Evolutionary conservation across 1,140 invertebrate genomes (phyloP).

Genomic region (Cotesia chilonis): DNA sequence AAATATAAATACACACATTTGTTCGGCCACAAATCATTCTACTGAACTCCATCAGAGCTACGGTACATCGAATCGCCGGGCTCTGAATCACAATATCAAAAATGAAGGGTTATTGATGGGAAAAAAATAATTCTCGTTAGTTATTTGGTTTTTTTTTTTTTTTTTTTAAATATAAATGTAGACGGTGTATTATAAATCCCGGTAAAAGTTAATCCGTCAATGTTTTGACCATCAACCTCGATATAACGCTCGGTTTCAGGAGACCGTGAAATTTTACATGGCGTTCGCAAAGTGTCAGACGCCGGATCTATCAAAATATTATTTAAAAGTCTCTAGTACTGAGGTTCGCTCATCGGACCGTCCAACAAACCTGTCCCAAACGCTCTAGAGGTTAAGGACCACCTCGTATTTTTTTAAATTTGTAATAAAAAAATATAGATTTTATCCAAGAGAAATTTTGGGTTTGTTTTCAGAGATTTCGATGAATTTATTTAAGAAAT

Average conservation of each 20-base stretch:
- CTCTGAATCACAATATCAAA: constrained; percentile 45
- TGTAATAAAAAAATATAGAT: too few species aligned
- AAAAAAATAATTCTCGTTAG: constrained; percentile 14
- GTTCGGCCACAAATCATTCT: constrained; percentile 52
- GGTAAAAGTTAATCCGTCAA: constrained; percentile 40
- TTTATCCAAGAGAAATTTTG: too few species aligned
- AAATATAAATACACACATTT: too few species aligned
- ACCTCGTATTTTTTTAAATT: too few species aligned
- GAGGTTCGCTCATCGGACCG: background rate
- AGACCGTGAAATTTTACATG: constrained; percentile 50
- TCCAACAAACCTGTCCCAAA: too few species aligned
- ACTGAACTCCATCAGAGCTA: constrained; percentile 48
- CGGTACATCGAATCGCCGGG: constrained; percentile 41
- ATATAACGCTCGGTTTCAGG: constrained; percentile 43
- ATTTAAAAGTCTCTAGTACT: constrained; percentile 8
- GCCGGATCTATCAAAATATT: constrained; percentile 43
- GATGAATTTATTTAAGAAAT: too few species aligned
- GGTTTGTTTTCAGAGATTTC: too few species aligned
- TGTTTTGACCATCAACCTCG: constrained; percentile 40
- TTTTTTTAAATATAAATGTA: background rate
- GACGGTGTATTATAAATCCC: constrained; percentile 27
- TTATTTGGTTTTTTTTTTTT: too few species aligned
- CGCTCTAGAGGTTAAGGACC: too few species aligned
- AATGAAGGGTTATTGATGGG: background rate
- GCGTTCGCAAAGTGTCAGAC: constrained; percentile 45